Conservation (phyloP, 2,113 vertebrate species). For the Taxidea taxus region DNA sequence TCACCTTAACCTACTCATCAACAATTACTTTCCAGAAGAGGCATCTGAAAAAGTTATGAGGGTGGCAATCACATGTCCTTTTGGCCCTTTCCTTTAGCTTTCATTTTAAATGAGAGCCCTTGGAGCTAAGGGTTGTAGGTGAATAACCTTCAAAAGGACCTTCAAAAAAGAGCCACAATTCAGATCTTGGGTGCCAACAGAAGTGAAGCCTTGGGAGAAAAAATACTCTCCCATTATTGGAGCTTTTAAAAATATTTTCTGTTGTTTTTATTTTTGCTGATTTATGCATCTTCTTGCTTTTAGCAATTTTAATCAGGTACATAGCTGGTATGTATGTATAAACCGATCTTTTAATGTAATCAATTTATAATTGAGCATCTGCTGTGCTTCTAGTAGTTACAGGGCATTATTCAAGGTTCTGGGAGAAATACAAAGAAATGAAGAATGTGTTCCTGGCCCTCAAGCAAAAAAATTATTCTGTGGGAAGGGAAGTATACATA, state of each 20-base stretch:
- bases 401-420: neutral
- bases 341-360: slow-evolving; percentile 23
- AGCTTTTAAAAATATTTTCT: neutral
- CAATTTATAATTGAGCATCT: slow-evolving; percentile 7
- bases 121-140: neutral
- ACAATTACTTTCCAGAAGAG: neutral
- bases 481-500: neutral
- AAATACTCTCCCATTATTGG: neutral
- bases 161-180: neutral
- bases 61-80: neutral
- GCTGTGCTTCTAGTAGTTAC: neutral
- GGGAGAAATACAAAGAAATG: neutral
- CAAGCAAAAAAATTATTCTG: neutral
- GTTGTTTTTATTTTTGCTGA: neutral
- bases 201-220: neutral
- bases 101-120: neutral
- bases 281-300: neutral
- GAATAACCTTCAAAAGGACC: neutral
- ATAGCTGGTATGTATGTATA: neutral
- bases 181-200: neutral
- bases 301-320: slow-evolving; percentile 9
- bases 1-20: neutral
- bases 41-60: neutral
- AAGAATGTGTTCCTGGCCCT: neutral
- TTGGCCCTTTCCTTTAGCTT: neutral